Evolutionary conservation across 2,888 invertebrate species (phyloP).

Genomic region (Rosalia funebris): DNA sequence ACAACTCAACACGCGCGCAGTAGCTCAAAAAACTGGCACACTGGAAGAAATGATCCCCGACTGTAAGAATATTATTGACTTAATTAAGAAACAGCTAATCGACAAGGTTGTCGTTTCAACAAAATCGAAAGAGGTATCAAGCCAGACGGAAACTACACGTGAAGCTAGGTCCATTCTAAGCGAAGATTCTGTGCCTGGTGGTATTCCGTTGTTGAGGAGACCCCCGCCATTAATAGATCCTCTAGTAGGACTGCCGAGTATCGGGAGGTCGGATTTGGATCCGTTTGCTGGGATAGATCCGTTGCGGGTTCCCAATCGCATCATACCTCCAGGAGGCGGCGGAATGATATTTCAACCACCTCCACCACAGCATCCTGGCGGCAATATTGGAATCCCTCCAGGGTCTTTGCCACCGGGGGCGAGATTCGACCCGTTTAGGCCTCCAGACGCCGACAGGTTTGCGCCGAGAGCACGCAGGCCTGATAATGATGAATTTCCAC

Average conservation of each 20-base stretch:
- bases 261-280: constrained; percentile 81
- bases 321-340: constrained; percentile 63
- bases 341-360: constrained; percentile 83
- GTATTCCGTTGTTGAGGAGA: constrained; percentile 13
- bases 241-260: neutral
- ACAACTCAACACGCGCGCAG: constrained; percentile 61
- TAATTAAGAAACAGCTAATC: constrained; percentile 73
- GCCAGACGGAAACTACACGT: constrained; percentile 47
- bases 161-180: neutral
- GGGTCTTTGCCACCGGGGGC: constrained; percentile 80
- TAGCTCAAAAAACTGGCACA: constrained; percentile 64
- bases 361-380: constrained; percentile 43
- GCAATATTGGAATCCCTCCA: constrained; percentile 52
- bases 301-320: constrained; percentile 47
- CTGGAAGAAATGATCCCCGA: constrained; percentile 74
- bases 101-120: constrained; percentile 67
- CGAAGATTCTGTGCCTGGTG: neutral
- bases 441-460: constrained; percentile 66
- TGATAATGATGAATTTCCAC: constrained; percentile 79
- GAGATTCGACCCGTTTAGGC: constrained; percentile 87
- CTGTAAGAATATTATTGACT: constrained; percentile 71
- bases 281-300: constrained; percentile 71
- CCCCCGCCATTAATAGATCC: constrained; percentile 27
- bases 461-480: constrained; percentile 64
- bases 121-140: constrained; percentile 46